These are phyloP conservation scores for Protobothrops mucrosquamatus DNA, from an alignment of 2,113 vertebrate genomes.

Conservation along the genomic window DNA sequence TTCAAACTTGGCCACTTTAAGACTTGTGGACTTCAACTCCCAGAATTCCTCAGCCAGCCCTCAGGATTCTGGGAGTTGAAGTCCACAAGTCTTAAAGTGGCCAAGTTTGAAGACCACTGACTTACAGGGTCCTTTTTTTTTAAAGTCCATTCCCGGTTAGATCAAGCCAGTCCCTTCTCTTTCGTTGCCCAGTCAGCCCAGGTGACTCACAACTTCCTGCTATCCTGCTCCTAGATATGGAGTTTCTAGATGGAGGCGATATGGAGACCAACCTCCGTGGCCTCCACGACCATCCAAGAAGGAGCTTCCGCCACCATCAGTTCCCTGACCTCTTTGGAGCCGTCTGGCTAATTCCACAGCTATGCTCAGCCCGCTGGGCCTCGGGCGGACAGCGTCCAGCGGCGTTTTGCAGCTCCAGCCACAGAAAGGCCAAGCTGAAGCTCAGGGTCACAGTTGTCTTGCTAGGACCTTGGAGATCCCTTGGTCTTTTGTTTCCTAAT, in stretches of 20 bases:
- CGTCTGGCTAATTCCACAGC: not conserved
- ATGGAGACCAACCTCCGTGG: not conserved
- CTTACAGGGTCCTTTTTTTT: not conserved
- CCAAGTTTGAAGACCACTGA: no score
- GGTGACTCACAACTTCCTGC: not conserved
- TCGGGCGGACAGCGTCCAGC: not conserved
- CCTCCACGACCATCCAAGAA: not conserved
- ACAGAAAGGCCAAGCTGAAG: conserved; percentile 45
- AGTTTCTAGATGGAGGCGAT: not conserved
- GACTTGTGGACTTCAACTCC: no score
- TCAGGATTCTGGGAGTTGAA: no score
- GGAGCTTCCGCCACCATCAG: no score
- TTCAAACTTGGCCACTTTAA: no score
- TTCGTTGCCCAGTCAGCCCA: not conserved
- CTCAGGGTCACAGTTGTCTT: conserved; percentile 1
- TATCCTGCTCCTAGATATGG: not conserved
- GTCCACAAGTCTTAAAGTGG: no score
- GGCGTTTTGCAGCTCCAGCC: conserved; percentile 32
- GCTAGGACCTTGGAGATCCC: conserved; percentile 58
- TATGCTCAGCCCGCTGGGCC: not conserved
- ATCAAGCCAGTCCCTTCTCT: not conserved
- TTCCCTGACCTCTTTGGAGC: not conserved
- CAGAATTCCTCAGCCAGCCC: no score
- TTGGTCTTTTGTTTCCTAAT: conserved; percentile 71
- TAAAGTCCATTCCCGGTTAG: not conserved